A percentile compares a stretch with the other conserved stretches of the same genome.
Conservation (phyloP, 2,797 vertebrate species). For the Ctenosaura bakeri region DNA sequence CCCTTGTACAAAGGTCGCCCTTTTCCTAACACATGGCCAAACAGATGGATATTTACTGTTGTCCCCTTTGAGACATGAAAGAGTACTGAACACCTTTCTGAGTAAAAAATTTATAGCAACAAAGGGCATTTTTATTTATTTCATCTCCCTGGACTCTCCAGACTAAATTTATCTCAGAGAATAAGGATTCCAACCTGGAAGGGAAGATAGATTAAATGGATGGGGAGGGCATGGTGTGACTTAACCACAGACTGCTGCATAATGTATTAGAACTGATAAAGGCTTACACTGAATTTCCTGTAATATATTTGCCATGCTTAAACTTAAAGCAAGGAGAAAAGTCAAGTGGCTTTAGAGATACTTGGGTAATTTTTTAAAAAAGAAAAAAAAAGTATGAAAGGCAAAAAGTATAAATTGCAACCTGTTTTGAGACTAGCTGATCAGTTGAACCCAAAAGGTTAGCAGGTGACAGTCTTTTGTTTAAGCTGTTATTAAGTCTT, state of each 20-base stretch:
- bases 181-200: constrained; percentile 22
- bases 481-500: background rate
- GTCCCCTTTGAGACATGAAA: constrained; percentile 42
- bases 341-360: background rate
- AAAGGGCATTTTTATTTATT: constrained; percentile 10
- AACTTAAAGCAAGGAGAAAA: constrained; percentile 24
- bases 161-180: constrained; percentile 11
- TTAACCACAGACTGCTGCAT: background rate
- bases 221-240: background rate
- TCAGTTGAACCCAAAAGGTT: background rate
- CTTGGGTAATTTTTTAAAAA: too few relatives aligned
- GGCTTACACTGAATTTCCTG: background rate
- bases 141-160: constrained; percentile 8
- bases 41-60: constrained; percentile 40
- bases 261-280: background rate
- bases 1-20: constrained; percentile 4
- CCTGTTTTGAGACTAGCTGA: background rate
- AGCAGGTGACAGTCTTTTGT: background rate
- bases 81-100: constrained; percentile 5
- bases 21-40: constrained; percentile 30
- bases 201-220: constrained; percentile 33
- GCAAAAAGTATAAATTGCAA: background rate
- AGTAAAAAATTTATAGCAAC: constrained; percentile 34
- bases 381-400: background rate
- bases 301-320: background rate